These are phyloP conservation scores for Chelmon rostratus DNA, from an alignment of 2,797 vertebrate genomes.

Conservation along the genomic window DNA sequence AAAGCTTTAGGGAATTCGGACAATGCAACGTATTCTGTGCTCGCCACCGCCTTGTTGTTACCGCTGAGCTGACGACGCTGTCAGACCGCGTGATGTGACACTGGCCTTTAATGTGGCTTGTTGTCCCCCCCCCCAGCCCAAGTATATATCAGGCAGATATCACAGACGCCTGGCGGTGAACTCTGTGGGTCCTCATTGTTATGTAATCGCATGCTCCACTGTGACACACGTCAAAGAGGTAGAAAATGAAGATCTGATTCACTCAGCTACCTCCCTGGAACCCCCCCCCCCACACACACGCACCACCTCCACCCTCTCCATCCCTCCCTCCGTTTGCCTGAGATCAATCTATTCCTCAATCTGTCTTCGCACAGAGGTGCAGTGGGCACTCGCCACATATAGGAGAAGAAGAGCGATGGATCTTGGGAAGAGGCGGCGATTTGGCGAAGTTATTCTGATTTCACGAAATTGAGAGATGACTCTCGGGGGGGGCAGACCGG, in stretches of 20 bases:
- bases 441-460: constrained; percentile 78
- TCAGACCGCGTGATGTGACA: constrained; percentile 59
- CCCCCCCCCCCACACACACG: not conserved
- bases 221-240: constrained; percentile 72
- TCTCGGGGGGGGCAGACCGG: constrained; percentile 40
- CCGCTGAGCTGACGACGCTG: constrained; percentile 50
- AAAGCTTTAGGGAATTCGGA: constrained; percentile 5
- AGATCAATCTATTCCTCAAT: constrained; percentile 64
- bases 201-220: constrained; percentile 61
- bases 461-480: constrained; percentile 68
- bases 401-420: constrained; percentile 52
- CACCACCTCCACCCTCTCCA: not conserved
- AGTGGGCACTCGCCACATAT: constrained; percentile 36
- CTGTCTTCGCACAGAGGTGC: constrained; percentile 54
- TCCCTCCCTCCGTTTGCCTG: constrained; percentile 31
- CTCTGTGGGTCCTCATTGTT: constrained; percentile 61
- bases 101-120: constrained; percentile 60
- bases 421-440: constrained; percentile 67
- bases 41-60: constrained; percentile 45
- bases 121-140: constrained; percentile 48
- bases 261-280: constrained; percentile 47
- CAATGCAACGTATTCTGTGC: not conserved
- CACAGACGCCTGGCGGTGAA: constrained; percentile 36
- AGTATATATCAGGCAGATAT: constrained; percentile 76
- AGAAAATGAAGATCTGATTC: constrained; percentile 81